Percentiles rank a stretch among this genome's conserved stretches.
These are phyloP conservation scores for Podarcis lilfordi DNA, from an alignment of 2,797 vertebrate genomes.

Conservation along the genomic window DNA sequence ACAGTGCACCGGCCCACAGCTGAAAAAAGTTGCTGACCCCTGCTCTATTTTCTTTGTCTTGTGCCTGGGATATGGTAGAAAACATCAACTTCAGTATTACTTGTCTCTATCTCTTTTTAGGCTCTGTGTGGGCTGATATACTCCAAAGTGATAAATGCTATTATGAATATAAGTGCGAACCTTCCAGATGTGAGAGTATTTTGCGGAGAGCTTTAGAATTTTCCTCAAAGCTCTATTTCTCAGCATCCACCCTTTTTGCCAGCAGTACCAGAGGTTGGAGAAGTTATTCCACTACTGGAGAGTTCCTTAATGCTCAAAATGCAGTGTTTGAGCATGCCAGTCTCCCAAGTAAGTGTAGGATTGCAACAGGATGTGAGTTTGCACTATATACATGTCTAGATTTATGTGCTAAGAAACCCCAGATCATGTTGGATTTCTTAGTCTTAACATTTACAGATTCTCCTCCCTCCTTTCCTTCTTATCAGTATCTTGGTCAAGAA, in stretches of 20 bases:
- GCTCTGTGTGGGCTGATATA: fast-evolving
- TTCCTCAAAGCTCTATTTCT: background rate
- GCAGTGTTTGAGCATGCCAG: background rate
- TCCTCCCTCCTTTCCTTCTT: background rate
- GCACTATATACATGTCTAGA: background rate
- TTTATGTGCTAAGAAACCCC: background rate
- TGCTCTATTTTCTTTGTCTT: background rate
- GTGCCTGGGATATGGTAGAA: background rate
- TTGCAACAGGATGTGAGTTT: background rate
- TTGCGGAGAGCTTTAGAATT: background rate
- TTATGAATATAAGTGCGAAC: background rate
- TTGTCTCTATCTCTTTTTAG: background rate
- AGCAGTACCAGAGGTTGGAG: background rate
- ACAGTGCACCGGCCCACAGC: fast-evolving
- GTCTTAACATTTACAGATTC: background rate
- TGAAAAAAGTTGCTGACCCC: no score
- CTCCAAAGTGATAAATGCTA: no score
- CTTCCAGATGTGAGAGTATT: background rate
- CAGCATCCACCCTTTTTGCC: background rate
- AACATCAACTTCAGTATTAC: background rate
- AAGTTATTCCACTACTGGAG: background rate
- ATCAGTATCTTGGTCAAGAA: background rate
- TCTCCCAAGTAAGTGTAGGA: background rate
- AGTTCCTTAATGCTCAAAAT: background rate
- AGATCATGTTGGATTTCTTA: background rate